Base-by-base conservation (phyloP, 2,888 invertebrate genomes). In the Acanthosepion pharaonis region DNA sequence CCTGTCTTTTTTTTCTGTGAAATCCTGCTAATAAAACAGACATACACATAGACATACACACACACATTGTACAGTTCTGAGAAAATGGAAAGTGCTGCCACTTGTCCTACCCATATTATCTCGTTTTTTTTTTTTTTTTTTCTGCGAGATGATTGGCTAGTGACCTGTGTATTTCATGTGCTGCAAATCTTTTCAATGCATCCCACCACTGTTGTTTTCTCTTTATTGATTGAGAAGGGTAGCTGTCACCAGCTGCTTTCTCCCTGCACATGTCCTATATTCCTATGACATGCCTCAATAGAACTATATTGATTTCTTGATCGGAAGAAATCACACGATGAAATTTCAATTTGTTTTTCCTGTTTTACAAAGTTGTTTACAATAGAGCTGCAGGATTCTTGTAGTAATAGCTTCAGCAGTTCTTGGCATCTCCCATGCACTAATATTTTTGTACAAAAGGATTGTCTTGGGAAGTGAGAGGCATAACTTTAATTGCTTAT, bases 261-360 rank as follows among this genome's bases (percentile, higher is more conserved):
- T 78, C 78, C n/a, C 15, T 78, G 78, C 78, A 78, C n/a, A 59
- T 59, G n/a, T 78, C 78, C 78, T 33, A 78, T 78, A 78, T 78
- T 33, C 78, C 78, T 33, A 78, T 78, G 78, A 78, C 78, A 78
- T 78, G 78, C 78, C 51, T 51, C 51, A 51, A 51, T 11, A 51
- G 51, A 51, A 51, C 51, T 51, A 51, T 78, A 78, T 78, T 78
- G 78, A 78, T 78, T 78, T 78, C 78, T 78, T 33, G 15, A 78
- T 78, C 23, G 59, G 59, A 59, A 59, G 59, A 59, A 59, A 59
- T 59, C 78, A 78, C n/a, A 33, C n/a, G 33, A 78, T 78, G 78
- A 78, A 78, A 78, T 78, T 78, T 78, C 78, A 78, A 78, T 78
- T 78, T 78, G 78, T 78, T 78, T 78, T 78, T 78, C 78, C n/a